Conservation (phyloP, 2,888 invertebrate genomes). For the Macrosiphum euphorbiae region DNA sequence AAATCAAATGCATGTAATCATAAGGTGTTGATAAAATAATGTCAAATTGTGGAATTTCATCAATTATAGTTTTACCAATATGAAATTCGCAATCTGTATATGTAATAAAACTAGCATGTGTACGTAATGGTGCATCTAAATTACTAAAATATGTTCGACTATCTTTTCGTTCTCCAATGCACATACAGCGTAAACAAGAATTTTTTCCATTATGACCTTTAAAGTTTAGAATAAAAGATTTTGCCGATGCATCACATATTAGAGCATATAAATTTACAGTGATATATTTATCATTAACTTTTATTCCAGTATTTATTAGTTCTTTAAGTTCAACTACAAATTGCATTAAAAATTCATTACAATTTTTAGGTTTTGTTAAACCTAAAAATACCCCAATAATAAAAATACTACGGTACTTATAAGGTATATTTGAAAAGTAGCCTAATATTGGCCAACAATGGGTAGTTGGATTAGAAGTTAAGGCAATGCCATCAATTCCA, state of each 20-base stretch:
- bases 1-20: no score
- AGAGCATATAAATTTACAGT: neutral
- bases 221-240: slow-evolving; percentile 60
- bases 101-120: no score
- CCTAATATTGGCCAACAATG: slow-evolving; percentile 57
- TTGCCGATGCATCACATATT: slow-evolving; percentile 61
- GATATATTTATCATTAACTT: neutral
- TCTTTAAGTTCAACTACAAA: slow-evolving; percentile 43
- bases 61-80: no score
- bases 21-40: no score
- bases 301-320: slow-evolving; percentile 4
- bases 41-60: no score
- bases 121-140: no score
- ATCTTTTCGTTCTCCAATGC: slow-evolving; percentile 65
- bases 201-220: slow-evolving; percentile 61
- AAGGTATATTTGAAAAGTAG: slow-evolving; percentile 6
- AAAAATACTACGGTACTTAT: slow-evolving; percentile 22
- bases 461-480: slow-evolving; percentile 24
- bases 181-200: slow-evolving; percentile 66
- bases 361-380: slow-evolving; percentile 42
- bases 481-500: slow-evolving; percentile 46
- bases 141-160: no score
- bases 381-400: slow-evolving; percentile 61
- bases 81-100: no score
- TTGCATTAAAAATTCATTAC: slow-evolving; percentile 46